Base-by-base conservation (phyloP, 2,888 invertebrate species). In the Synanthedon myopaeformis region DNA sequence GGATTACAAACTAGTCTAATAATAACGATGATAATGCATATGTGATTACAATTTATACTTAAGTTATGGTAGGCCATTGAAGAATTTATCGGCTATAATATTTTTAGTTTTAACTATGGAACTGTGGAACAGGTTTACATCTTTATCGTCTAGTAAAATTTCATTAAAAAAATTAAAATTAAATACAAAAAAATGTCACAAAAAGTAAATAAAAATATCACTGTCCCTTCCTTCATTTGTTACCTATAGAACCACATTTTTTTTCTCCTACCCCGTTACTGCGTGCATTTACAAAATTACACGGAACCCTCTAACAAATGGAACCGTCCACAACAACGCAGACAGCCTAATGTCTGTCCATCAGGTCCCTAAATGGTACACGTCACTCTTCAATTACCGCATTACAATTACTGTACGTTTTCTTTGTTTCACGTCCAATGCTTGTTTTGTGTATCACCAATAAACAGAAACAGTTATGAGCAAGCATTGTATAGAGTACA, bases 341-440 rank as follows among this genome's bases (percentile, higher is more conserved):
- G 85, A 85, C 85, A 70, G 77, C 76, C 79, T 86, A 86, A 86
- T 86, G 85, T 82, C 73, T 72, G 73, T 78, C 85, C 84, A 85
- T 86, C 84, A 84, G 79, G 67, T 66, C 77, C 76, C 79, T 82
- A 84, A 85, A 86, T 82, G 83, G 80, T 75, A 75, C 78, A 80
- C 82, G 82, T 84, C 84, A 83, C 74, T 79, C 78, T 74, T 74
- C 82, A 79, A 83, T 82, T 80, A 76, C 71, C 55, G 56, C 58
- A 59, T 55, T 54, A 50, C 41, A 60, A 56, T 54, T 58, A 54
- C 51, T 51, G 60, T 53, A 56, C 51, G 57, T 57, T 14, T 8
- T 17, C 4, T 4, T 49, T 52, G 45, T 6, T 28, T 51, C 14
- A 4, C 51, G 54, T 67, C 57, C 80, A 76, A 69, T 69, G 67